These are phyloP conservation scores for Brachionus calyciflorus DNA, from an alignment of 1,140 invertebrate species.

Conservation along the genomic window DNA sequence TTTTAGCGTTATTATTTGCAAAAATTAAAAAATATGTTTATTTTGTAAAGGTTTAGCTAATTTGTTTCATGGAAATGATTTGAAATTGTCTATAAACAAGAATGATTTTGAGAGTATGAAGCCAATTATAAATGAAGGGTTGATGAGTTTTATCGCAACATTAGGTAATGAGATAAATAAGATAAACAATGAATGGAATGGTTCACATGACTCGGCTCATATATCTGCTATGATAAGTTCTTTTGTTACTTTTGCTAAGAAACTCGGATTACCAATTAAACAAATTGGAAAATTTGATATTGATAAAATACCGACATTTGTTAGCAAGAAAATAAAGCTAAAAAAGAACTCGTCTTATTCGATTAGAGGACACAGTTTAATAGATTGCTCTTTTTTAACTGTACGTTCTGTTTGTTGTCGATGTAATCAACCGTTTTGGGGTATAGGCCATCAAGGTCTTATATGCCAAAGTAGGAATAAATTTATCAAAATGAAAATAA, in stretches of 20 bases:
- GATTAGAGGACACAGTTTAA: neutral
- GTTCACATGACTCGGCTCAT: neutral
- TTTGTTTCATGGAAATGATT: constrained; percentile 17
- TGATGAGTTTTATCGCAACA: neutral
- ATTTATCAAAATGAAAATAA: neutral
- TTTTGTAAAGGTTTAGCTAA: neutral
- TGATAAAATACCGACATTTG: constrained; percentile 45
- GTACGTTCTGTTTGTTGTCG: neutral
- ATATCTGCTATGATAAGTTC: neutral
- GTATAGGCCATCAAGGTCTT: constrained; percentile 42
- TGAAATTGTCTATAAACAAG: neutral
- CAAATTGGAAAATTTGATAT: constrained; percentile 22
- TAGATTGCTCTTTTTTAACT: neutral
- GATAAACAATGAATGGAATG: constrained; percentile 31
- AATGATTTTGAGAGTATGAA: constrained; percentile 11
- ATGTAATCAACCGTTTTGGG: constrained; percentile 42
- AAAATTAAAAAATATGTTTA: neutral
- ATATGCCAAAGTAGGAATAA: constrained; percentile 8
- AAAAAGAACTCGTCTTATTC: constrained; percentile 21
- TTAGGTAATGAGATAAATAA: neutral
- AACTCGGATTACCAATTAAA: constrained; percentile 7
- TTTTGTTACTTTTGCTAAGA: constrained; percentile 27
- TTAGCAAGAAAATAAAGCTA: constrained; percentile 8
- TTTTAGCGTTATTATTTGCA: neutral
- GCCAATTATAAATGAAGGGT: neutral